Evolutionary conservation across 2,113 vertebrate genomes (phyloP).

Genomic region (Cyanistes caeruleus): DNA sequence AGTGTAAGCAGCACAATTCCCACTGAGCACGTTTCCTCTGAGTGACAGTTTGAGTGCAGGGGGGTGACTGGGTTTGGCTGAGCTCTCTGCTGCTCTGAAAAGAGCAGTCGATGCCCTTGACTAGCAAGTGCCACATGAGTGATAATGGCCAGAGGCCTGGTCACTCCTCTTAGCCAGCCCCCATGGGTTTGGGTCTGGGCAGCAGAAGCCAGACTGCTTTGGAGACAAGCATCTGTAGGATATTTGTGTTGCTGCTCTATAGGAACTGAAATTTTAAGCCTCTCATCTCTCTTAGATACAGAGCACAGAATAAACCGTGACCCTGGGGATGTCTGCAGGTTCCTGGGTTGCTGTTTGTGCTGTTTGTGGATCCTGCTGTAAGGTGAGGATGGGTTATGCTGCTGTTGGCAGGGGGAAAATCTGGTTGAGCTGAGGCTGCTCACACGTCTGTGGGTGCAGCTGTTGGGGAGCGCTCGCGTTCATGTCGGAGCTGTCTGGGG

Average conservation of each 20-base stretch:
- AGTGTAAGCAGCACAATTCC: neutral
- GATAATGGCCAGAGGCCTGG: slow-evolving; percentile 11
- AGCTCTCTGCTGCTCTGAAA: neutral
- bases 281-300: neutral
- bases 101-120: slow-evolving; percentile 47
- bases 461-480: neutral
- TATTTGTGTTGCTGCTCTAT: neutral
- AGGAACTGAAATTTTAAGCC: neutral
- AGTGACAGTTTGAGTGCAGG: neutral
- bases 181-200: neutral
- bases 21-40: neutral
- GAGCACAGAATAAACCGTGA: neutral
- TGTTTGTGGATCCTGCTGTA: neutral
- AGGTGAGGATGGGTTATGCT: neutral
- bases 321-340: neutral
- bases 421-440: neutral
- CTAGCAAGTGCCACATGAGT: neutral
- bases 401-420: neutral
- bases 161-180: neutral
- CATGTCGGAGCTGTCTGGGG: neutral
- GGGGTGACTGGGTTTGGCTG: neutral
- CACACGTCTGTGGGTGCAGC: neutral
- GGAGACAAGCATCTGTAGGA: neutral
- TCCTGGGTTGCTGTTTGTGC: neutral
- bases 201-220: neutral